Conservation (phyloP, 2,113 vertebrate genomes). For the Anarhynchus alexandrinus region DNA sequence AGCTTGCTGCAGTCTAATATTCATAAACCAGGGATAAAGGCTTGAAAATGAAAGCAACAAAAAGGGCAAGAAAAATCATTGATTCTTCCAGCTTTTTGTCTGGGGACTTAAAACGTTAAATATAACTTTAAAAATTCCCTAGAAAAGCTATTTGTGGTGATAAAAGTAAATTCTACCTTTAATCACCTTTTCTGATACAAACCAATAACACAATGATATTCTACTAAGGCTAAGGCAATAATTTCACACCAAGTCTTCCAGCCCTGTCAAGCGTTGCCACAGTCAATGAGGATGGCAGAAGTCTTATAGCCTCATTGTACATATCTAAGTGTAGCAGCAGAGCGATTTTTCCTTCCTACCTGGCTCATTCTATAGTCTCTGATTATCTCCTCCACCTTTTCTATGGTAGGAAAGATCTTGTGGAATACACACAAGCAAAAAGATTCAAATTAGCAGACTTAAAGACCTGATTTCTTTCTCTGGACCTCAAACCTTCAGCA, state of each 20-base stretch:
- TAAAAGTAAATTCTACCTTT: background rate
- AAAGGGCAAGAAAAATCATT: background rate
- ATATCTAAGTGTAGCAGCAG: background rate
- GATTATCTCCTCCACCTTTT: background rate
- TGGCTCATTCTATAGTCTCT: background rate
- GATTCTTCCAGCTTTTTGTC: background rate
- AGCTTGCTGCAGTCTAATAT: background rate
- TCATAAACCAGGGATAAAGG: background rate
- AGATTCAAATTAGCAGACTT: background rate
- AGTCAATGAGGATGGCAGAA: background rate
- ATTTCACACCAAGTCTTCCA: background rate
- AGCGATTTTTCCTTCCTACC: fast-evolving
- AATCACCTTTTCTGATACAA: background rate
- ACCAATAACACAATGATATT: background rate
- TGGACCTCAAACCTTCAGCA: background rate
- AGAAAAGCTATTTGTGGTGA: background rate
- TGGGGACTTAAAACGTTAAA: background rate
- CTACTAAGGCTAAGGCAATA: background rate
- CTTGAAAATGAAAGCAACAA: background rate
- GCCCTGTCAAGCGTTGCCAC: background rate
- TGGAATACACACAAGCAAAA: background rate
- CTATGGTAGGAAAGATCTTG: background rate
- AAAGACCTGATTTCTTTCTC: background rate
- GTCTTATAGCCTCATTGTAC: fast-evolving
- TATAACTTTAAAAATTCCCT: background rate